Evolutionary conservation across 2,113 vertebrate species (phyloP).

Genomic region (Percina caprodes): DNA sequence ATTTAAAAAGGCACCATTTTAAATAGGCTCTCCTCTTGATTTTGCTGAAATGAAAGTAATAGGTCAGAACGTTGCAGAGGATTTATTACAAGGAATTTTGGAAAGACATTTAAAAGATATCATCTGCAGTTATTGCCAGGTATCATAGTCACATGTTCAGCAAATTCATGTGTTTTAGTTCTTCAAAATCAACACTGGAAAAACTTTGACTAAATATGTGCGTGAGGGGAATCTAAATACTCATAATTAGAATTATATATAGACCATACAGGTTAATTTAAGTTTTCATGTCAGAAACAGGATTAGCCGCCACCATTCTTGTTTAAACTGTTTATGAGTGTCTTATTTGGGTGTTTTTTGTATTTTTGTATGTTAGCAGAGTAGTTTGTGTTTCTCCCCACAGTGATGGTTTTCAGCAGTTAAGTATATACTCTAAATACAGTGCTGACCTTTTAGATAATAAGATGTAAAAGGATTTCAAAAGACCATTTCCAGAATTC

Average conservation of each 20-base stretch:
- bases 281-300: background rate
- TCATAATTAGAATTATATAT: background rate
- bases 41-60: background rate
- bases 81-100: background rate
- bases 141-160: background rate
- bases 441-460: too few relatives aligned
- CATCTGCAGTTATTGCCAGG: background rate
- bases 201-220: background rate
- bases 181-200: background rate
- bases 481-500: too few relatives aligned
- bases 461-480: too few relatives aligned
- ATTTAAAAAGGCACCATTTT: background rate
- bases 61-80: background rate
- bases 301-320: too few relatives aligned
- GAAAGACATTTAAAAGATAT: background rate
- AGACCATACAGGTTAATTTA: background rate
- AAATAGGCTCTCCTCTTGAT: background rate
- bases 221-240: too few relatives aligned
- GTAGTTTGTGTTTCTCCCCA: too few relatives aligned
- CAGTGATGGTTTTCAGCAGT: too few relatives aligned
- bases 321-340: too few relatives aligned
- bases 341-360: too few relatives aligned
- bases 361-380: too few relatives aligned
- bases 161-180: background rate
- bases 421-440: too few relatives aligned